A percentile compares a stretch with the other conserved stretches of the same genome.
Evolutionary conservation across 1,140 invertebrate species (phyloP).

Genomic region (Heliconius congener): DNA sequence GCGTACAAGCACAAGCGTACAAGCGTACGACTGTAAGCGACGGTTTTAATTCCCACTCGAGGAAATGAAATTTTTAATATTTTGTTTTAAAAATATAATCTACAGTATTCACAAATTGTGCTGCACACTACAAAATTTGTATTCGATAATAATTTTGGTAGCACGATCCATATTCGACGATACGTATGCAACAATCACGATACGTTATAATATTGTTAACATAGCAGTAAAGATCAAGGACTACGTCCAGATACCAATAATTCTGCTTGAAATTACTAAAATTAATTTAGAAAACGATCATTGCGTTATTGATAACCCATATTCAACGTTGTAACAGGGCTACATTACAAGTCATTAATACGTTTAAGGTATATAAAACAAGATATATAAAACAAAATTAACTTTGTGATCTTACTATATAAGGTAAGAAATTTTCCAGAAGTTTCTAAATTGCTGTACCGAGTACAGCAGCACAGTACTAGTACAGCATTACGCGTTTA

Average conservation of each 20-base stretch:
- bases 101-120: too few relatives aligned
- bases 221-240: too few relatives aligned
- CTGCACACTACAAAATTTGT: too few relatives aligned
- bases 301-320: neutral
- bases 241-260: too few relatives aligned
- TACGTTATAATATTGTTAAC: too few relatives aligned
- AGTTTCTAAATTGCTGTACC: neutral
- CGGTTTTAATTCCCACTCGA: neutral
- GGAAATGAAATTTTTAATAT: too few relatives aligned
- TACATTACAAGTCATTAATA: neutral
- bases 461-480: neutral
- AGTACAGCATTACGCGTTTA: slow-evolving; percentile 7
- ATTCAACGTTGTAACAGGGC: neutral
- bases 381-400: neutral
- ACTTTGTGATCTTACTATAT: neutral
- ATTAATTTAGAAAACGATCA: neutral
- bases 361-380: neutral
- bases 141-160: too few relatives aligned
- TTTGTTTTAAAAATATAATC: too few relatives aligned
- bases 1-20: too few relatives aligned
- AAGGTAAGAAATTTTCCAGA: slow-evolving; percentile 10
- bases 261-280: neutral
- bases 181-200: too few relatives aligned
- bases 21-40: neutral
- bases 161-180: too few relatives aligned